Evolutionary conservation across 2,113 vertebrate genomes (phyloP), one percentile per base, ranked within the genome.

Genomic region (Silurus glanis): DNA sequence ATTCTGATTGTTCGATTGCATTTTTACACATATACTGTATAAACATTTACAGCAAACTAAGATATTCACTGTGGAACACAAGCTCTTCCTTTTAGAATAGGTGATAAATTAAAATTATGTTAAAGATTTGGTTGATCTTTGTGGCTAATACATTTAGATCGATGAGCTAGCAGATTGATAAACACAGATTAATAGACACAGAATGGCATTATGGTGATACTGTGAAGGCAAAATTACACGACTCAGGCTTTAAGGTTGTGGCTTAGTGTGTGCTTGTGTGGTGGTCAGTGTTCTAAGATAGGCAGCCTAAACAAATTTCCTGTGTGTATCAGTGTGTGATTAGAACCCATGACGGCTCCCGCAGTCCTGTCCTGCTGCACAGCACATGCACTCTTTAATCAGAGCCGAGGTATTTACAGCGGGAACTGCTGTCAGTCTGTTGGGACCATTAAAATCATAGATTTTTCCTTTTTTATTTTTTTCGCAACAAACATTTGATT

Each of bases 201-300:
- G 17, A 47, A 45, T 45, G 69, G 37, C 45, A 51, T 6, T 23
- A 6, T 23, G 10, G 19, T 19, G 8, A 2, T 28, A 28, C 5
- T 14, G 12, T 13, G 25, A 21, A 74, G 10, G 37, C 13, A 25
- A 16, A 6, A 16, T 55, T 9, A 55, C 4, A 49, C 4, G 19
- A 9, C 19, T 23, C 51, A 19, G 72, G 80, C 85, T 80, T 89
- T 83, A 71, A 80, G 83, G 90, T 80, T 37, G 37, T 37, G 37
- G 37, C 37, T 1, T 37, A 37, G 37, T 89, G 5, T 49, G 51
- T 56, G 14, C 55, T 53, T 69, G 62, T 55, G 58, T 83, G 3
- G 80, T 37, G 79, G 61, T 37, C 82, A 85, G 83, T 51, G 53
- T 74, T 84, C 55, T 87, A 59, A 53, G 71, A n/a, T 49, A 49